Conservation (phyloP, 2,888 invertebrate species). For the Melieria omissa region DNA sequence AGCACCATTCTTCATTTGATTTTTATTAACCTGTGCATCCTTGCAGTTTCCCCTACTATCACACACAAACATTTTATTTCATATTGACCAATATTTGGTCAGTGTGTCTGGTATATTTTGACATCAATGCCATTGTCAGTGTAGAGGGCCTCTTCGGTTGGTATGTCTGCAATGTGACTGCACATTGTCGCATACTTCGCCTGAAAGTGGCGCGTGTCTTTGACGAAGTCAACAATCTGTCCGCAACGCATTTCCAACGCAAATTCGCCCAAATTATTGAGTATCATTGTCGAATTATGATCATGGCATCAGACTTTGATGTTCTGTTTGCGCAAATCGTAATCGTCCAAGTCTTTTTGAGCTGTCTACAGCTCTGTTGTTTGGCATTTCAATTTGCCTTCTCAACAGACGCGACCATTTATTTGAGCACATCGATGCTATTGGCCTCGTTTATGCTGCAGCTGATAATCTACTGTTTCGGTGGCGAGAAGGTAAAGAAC, state of each 20-base stretch:
- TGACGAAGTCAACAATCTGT: neutral
- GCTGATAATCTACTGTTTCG: slow-evolving; percentile 45
- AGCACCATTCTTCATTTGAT: neutral
- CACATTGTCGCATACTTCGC: slow-evolving; percentile 42
- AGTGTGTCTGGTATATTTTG: neutral
- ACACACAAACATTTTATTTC: slow-evolving; percentile 13
- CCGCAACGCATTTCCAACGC: neutral
- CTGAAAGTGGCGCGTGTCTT: slow-evolving; percentile 23
- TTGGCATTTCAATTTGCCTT: slow-evolving; percentile 37
- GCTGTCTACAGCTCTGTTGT: slow-evolving; percentile 42
- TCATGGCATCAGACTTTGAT: slow-evolving; percentile 36
- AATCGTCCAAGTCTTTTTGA: slow-evolving; percentile 35
- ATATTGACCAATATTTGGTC: slow-evolving; percentile 12
- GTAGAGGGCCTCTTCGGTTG: slow-evolving; percentile 42
- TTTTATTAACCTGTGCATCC: too few relatives aligned
- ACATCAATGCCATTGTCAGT: slow-evolving; percentile 12
- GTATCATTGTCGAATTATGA: slow-evolving; percentile 32
- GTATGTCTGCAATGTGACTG: slow-evolving; percentile 42
- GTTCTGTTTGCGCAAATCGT: slow-evolving; percentile 39
- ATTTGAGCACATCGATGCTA: slow-evolving; percentile 31
- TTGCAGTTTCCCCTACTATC: slow-evolving; percentile 25
- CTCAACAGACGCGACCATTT: slow-evolving; percentile 31
- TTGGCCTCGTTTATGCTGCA: slow-evolving; percentile 34
- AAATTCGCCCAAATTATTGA: slow-evolving; percentile 22
- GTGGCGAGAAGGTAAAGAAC: slow-evolving; percentile 43